These are phyloP conservation scores for Philypnodon macrostomus DNA, from an alignment of 2,797 vertebrate species.

Conservation along the genomic window DNA sequence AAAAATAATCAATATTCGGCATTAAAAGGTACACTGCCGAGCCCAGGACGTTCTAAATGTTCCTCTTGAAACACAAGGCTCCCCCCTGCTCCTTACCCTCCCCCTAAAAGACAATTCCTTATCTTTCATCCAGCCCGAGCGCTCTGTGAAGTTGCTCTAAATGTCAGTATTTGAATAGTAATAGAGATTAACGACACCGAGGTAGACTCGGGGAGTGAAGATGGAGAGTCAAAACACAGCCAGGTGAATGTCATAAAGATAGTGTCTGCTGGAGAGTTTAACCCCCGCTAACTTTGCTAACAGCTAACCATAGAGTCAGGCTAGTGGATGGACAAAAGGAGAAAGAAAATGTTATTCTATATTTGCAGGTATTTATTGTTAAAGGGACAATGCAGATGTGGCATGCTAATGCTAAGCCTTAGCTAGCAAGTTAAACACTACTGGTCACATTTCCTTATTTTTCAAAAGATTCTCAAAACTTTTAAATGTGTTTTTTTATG, in stretches of 20 bases:
- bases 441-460: too few species aligned
- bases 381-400: too few species aligned
- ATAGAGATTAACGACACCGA: conserved; percentile 62
- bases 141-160: conserved; percentile 65
- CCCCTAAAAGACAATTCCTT: conserved; percentile 20
- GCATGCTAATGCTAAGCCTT: too few species aligned
- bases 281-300: conserved; percentile 34
- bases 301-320: conserved; percentile 24
- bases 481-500: neutral
- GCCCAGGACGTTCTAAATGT: too few species aligned
- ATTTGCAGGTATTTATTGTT: too few species aligned
- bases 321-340: conserved; percentile 7
- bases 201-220: conserved; percentile 44
- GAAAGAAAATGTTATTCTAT: conserved; percentile 3
- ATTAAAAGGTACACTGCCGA: too few species aligned
- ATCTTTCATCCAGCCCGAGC: conserved; percentile 46
- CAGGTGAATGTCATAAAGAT: conserved; percentile 64
- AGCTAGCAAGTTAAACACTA: too few species aligned
- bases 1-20: too few species aligned
- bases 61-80: too few species aligned
- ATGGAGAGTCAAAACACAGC: conserved; percentile 20
- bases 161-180: conserved; percentile 76
- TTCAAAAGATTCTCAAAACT: neutral
- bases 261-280: conserved; percentile 35
- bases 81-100: too few species aligned